A percentile compares a stretch with the other conserved stretches of the same genome.
Evolutionary conservation across 2,113 vertebrate genomes (phyloP).

Genomic region (Mustela lutreola): DNA sequence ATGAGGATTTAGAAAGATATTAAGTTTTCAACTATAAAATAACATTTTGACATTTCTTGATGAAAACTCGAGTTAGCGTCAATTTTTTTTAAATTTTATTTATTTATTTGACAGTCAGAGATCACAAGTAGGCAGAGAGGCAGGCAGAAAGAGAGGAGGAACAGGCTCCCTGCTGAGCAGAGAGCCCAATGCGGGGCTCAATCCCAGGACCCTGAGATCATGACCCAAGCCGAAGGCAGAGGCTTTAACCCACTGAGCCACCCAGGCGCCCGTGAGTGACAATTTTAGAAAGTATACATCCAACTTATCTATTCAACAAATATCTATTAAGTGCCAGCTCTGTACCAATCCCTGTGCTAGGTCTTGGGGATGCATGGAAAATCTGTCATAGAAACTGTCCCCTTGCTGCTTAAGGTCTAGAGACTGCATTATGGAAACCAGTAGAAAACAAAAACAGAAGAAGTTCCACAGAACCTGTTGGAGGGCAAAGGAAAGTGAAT

Average conservation of each 20-base stretch:
- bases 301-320: background rate
- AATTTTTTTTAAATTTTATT: too few relatives aligned
- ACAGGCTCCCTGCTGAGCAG: too few relatives aligned
- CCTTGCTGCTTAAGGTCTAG: background rate
- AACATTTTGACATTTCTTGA: constrained; percentile 19
- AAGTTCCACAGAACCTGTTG: background rate
- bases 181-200: too few relatives aligned
- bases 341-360: background rate
- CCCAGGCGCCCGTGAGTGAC: background rate
- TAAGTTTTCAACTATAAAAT: background rate
- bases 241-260: too few relatives aligned
- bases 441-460: background rate
- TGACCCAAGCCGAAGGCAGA: too few relatives aligned
- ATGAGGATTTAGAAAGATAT: background rate
- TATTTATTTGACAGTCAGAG: too few relatives aligned
- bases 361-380: background rate
- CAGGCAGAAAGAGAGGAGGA: too few relatives aligned
- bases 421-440: background rate
- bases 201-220: too few relatives aligned
- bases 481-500: background rate
- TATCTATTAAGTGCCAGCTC: background rate
- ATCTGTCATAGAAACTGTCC: background rate
- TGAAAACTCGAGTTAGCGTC: background rate
- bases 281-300: constrained; percentile 17
- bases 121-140: too few relatives aligned